Conservation (phyloP, 2,797 vertebrate genomes). For the Mormyrus hasselquistii region DNA sequence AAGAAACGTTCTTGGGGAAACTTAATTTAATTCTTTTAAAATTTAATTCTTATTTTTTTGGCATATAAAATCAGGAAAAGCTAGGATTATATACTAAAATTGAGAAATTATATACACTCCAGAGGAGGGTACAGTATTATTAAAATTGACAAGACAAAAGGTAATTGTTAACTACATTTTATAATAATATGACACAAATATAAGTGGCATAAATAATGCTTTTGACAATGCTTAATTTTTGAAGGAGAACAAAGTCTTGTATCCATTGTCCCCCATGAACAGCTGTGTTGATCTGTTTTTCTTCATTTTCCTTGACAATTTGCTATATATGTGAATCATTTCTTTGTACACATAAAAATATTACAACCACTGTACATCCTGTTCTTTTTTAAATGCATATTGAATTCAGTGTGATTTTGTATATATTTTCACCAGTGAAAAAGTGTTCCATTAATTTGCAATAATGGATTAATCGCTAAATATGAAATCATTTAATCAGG, state of each 20-base stretch:
- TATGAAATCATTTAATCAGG: background rate
- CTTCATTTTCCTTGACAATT: background rate
- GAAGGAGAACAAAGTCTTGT: background rate
- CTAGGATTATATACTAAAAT: background rate
- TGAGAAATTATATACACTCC: background rate
- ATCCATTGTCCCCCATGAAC: background rate
- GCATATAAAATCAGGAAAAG: background rate
- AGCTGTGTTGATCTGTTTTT: background rate
- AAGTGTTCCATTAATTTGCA: background rate
- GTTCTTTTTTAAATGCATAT: background rate
- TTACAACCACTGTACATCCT: background rate
- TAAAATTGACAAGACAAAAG: background rate
- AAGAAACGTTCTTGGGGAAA: background rate
- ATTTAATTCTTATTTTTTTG: no score
- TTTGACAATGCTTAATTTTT: background rate
- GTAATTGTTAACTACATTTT: background rate
- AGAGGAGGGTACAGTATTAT: background rate
- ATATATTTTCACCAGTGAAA: background rate
- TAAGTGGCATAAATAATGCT: background rate
- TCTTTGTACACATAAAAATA: background rate
- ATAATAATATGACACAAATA: background rate
- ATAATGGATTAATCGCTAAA: background rate
- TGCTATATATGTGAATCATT: background rate
- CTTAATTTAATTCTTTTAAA: background rate
- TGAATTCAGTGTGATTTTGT: background rate